Conservation (phyloP, 2,888 invertebrate species). For the Hedychridium roseum region DNA sequence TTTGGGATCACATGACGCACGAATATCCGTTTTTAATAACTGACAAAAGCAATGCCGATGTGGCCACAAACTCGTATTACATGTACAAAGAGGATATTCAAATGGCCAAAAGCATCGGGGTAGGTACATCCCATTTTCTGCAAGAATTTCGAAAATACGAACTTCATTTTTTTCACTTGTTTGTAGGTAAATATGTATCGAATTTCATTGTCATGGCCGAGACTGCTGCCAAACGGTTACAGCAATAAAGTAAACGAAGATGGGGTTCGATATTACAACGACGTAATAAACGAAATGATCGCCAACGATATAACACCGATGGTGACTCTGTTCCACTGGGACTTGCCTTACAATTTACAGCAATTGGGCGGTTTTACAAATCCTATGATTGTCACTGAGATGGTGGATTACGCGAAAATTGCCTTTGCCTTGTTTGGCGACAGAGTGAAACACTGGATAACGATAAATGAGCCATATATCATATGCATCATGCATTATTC, state of each 20-base stretch:
- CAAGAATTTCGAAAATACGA: not conserved
- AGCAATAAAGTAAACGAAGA: slow-evolving; percentile 71
- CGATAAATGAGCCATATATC: slow-evolving; percentile 78
- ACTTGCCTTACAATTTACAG: slow-evolving; percentile 71
- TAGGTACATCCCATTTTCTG: slow-evolving; percentile 11
- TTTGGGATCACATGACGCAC: slow-evolving; percentile 70
- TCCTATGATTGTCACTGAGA: slow-evolving; percentile 71
- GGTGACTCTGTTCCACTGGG: slow-evolving; percentile 68
- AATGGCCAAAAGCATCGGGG: slow-evolving; percentile 26
- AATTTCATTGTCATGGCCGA: slow-evolving; percentile 42
- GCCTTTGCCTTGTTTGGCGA: slow-evolving; percentile 70
- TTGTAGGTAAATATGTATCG: slow-evolving; percentile 30
- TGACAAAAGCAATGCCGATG: slow-evolving; percentile 69
- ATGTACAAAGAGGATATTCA: slow-evolving; percentile 67
- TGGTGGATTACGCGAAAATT: slow-evolving; percentile 71
- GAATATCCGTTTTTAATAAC: slow-evolving; percentile 65
- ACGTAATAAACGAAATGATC: slow-evolving; percentile 76
- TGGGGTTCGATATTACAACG: slow-evolving; percentile 80
- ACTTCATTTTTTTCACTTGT: not conserved
- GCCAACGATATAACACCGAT: slow-evolving; percentile 69
- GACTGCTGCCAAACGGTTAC: slow-evolving; percentile 41
- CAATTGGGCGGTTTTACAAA: slow-evolving; percentile 76
- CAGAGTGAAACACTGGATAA: slow-evolving; percentile 73
- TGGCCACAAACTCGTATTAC: slow-evolving; percentile 76
- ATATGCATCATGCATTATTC: slow-evolving; percentile 68